phyloP scores from a whole-genome alignment of 2,113 vertebrate genomes.

The Mormoops blainvillei region DNA sequence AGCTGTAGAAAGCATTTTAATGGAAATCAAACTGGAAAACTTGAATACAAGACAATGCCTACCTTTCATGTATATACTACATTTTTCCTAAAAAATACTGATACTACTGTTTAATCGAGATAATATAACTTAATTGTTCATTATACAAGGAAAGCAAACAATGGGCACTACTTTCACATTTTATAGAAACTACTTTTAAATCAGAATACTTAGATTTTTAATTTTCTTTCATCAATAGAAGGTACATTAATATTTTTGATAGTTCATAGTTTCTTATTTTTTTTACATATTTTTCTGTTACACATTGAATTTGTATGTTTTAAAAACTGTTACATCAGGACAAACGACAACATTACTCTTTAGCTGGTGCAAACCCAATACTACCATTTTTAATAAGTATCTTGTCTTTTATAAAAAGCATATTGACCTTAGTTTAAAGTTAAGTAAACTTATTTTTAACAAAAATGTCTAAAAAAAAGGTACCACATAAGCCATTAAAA shows the following conservation, averaged over 20 bases:
- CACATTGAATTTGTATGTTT: conserved; percentile 47
- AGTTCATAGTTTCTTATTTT: too few species aligned
- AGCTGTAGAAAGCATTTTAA: conserved; percentile 15
- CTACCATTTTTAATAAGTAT: background rate
- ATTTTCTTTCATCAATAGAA: conserved; percentile 36
- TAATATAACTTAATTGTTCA: conserved; percentile 41
- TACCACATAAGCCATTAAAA: conserved; percentile 41
- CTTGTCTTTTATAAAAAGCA: background rate
- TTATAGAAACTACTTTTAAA: conserved; percentile 48
- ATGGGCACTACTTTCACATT: conserved; percentile 30
- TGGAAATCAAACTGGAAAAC: conserved; percentile 46
- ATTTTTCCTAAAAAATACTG: conserved; percentile 46
- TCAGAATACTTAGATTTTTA: conserved; percentile 52
- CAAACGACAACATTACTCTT: conserved; percentile 23
- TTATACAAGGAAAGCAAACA: conserved; percentile 34
- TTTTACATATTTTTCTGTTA: too few species aligned
- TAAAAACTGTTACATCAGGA: conserved; percentile 33
- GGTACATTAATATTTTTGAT: conserved; percentile 54
- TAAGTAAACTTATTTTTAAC: conserved; percentile 33
- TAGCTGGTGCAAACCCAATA: conserved; percentile 33
- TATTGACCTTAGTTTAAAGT: conserved; percentile 33
- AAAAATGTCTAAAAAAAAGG: background rate
- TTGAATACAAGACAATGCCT: conserved; percentile 34
- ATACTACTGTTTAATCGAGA: background rate
- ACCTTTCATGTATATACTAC: conserved; percentile 38